These are phyloP conservation scores for Xyrichtys novacula DNA, from an alignment of 2,797 vertebrate genomes.

Conservation along the genomic window DNA sequence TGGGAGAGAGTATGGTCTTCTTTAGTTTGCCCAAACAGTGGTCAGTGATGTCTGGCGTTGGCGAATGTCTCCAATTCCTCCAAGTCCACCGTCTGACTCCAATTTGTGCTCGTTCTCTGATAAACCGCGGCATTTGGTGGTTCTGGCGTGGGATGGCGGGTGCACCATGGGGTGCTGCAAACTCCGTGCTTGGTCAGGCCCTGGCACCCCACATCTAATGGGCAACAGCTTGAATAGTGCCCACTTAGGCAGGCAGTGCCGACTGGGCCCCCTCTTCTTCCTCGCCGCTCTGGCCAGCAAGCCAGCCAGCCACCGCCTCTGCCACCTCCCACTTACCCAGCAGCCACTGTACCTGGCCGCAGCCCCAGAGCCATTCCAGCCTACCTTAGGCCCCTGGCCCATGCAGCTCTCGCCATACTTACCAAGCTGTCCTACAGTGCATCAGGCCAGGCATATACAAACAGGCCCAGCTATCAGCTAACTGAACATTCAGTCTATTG, in stretches of 20 bases:
- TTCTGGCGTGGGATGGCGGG: slow-evolving; percentile 84
- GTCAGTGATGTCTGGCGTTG: slow-evolving; percentile 68
- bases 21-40: slow-evolving; percentile 64
- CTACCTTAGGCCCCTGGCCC: slow-evolving; percentile 80
- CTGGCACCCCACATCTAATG: slow-evolving; percentile 88
- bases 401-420: slow-evolving; percentile 73
- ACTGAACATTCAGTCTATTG: slow-evolving; percentile 75
- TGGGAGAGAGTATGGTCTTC: slow-evolving; percentile 36
- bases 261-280: slow-evolving; percentile 78
- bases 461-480: slow-evolving; percentile 75
- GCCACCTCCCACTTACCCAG: slow-evolving; percentile 80
- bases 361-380: slow-evolving; percentile 80
- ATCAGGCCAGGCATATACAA: slow-evolving; percentile 78
- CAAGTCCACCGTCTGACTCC: slow-evolving; percentile 86
- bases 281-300: slow-evolving; percentile 68
- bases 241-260: slow-evolving; percentile 86
- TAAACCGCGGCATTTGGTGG: slow-evolving; percentile 88
- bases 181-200: slow-evolving; percentile 86
- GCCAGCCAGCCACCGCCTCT: slow-evolving; percentile 76
- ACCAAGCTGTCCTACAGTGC: slow-evolving; percentile 78
- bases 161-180: slow-evolving; percentile 87
- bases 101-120: slow-evolving; percentile 86
- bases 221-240: slow-evolving; percentile 91
- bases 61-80: slow-evolving; percentile 76
- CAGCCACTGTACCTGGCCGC: slow-evolving; percentile 80